Evolutionary conservation across 2,888 invertebrate genomes (phyloP).

Genomic region (Actias luna): DNA sequence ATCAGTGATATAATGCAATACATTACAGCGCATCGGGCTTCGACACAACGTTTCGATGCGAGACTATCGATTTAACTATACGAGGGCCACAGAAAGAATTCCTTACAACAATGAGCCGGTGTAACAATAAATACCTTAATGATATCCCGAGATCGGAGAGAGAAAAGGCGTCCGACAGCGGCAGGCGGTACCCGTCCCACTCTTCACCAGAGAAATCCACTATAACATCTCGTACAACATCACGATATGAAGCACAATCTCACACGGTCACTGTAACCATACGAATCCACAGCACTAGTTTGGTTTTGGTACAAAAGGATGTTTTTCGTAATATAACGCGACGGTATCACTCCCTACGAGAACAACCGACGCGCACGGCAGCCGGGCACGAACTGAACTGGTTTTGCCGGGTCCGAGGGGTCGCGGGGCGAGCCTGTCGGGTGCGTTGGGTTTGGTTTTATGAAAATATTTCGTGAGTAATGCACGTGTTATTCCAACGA

Average conservation of each 20-base stretch:
- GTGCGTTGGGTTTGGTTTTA: slow-evolving; percentile 79
- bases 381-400: slow-evolving; percentile 80
- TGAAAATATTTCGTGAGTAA: slow-evolving; percentile 83
- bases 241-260: slow-evolving; percentile 75
- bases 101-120: slow-evolving; percentile 80
- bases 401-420: slow-evolving; percentile 62
- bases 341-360: slow-evolving; percentile 40
- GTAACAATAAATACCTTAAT: slow-evolving; percentile 82
- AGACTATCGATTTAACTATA: slow-evolving; percentile 75
- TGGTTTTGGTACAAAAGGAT: slow-evolving; percentile 68
- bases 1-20: slow-evolving; percentile 62
- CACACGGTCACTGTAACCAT: slow-evolving; percentile 68
- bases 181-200: slow-evolving; percentile 71
- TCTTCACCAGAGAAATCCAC: slow-evolving; percentile 76
- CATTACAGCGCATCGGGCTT: slow-evolving; percentile 49
- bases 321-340: slow-evolving; percentile 75
- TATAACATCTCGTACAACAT: slow-evolving; percentile 69
- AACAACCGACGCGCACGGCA: slow-evolving; percentile 71
- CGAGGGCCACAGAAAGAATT: slow-evolving; percentile 74
- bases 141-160: slow-evolving; percentile 79
- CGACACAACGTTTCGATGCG: slow-evolving; percentile 54
- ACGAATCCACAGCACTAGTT: slow-evolving; percentile 76
- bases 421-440: slow-evolving; percentile 57
- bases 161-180: slow-evolving; percentile 74
- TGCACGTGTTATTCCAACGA: slow-evolving; percentile 78